phyloP scores from a whole-genome alignment of 2,797 vertebrate genomes.

The Diplodus puntazzo region DNA sequence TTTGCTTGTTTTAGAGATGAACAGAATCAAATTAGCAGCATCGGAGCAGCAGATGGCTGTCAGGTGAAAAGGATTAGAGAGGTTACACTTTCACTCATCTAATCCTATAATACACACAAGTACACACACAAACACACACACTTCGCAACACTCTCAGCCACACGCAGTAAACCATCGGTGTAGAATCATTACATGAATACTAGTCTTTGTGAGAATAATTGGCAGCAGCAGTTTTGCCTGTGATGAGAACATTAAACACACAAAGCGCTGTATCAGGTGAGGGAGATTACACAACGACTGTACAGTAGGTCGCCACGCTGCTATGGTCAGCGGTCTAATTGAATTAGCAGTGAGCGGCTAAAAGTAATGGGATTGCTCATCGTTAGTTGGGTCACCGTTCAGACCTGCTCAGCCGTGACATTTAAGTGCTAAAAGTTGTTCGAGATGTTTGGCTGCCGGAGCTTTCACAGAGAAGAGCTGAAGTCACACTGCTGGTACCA shows the following conservation, averaged over 20 bases:
- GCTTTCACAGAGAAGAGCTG: not conserved
- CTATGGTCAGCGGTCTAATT: conserved; percentile 67
- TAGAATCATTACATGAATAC: not conserved
- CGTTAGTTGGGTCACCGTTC: conserved; percentile 28
- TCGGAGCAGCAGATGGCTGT: conserved; percentile 63
- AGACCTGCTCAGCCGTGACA: conserved; percentile 30
- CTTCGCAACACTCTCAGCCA: not conserved
- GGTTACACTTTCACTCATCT: conserved; percentile 60
- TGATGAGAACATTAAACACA: not conserved
- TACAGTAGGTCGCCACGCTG: conserved; percentile 37
- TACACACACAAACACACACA: not conserved
- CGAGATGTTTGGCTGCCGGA: conserved; percentile 4
- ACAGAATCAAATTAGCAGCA: conserved; percentile 13
- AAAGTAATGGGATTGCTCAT: conserved; percentile 65
- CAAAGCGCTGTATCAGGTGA: conserved; percentile 36
- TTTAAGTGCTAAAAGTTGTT: conserved; percentile 25
- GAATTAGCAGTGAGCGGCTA: conserved; percentile 65
- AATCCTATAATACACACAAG: conserved; percentile 31
- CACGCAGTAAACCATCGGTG: not conserved
- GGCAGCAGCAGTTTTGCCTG: conserved; percentile 1
- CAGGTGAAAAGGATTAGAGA: conserved; percentile 59
- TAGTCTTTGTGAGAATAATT: not conserved
- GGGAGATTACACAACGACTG: conserved; percentile 54
- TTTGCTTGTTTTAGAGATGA: conserved; percentile 18
- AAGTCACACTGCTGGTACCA: not conserved